Evolutionary conservation across 2,888 invertebrate genomes (phyloP), one percentile per base, ranked within the genome.

Genomic region (Eilema depressum): DNA sequence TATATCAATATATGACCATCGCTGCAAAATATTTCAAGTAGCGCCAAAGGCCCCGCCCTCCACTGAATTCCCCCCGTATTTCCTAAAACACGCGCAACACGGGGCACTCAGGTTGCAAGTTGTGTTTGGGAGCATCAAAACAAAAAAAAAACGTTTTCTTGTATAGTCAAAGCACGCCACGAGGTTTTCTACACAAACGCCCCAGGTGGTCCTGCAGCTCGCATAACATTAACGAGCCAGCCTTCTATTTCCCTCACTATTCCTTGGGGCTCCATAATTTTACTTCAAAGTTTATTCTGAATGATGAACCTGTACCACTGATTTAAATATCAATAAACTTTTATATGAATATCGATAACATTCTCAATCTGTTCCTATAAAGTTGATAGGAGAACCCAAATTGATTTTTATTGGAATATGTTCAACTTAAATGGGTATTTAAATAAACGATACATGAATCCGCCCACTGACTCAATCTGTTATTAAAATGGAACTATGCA

Each of bases 401-500:
- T 69, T 69, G 57, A 69, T 64, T 67, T 71, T 63, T 63, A 60
- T 64, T 56, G 59, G 33, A 70, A 26, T 23, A 57, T 59, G 69
- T 53, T 65, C 60, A 33, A 37, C 17, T 20, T 41, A 28, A 66
- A 63, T 61, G 28, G 37, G 57, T 12, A 70, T 66, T 69, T 62
- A 72, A 68, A 63, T 62, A 64, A 74, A 70, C 59, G 23, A 30
- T 57, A 69, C 65, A 71, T 20, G 26, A 26, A 63, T 68, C 71
- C 71, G 66, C 69, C 67, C 71, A 75, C 70, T 47, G 28, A 68
- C 67, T 65, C 30, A 65, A 67, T 69, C 47, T 20, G 10, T 37
- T 70, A 71, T 69, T 73, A 81, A 76, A 77, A 75, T 56, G 41
- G 20, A 70, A 74, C 66, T 73, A 81, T 77, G 74, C 69, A 74